A percentile compares a stretch with the other conserved stretches of the same genome.
Evolutionary conservation across 2,888 invertebrate species (phyloP).

Genomic region (Brenthis daphne): DNA sequence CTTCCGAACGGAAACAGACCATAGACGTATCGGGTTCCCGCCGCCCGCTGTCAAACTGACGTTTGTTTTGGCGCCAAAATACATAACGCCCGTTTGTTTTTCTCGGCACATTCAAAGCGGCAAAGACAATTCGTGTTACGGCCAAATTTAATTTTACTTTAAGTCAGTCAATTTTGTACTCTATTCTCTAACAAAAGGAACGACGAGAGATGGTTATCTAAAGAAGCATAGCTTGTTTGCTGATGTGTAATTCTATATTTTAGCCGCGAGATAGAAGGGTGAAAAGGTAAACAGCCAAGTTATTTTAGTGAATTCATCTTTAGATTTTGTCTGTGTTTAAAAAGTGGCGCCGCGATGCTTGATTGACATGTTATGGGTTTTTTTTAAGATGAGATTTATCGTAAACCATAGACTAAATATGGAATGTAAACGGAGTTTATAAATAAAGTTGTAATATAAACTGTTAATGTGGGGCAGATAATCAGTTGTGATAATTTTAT

Average conservation of each 20-base stretch:
- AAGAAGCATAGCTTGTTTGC: constrained; percentile 51
- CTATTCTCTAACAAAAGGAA: constrained; percentile 45
- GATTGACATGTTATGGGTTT: constrained; percentile 73
- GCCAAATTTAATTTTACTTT: constrained; percentile 41
- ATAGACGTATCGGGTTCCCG: constrained; percentile 75
- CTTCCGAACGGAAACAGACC: constrained; percentile 76
- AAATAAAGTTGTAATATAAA: constrained; percentile 34
- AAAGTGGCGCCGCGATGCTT: constrained; percentile 74
- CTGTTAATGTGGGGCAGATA: constrained; percentile 24
- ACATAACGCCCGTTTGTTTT: constrained; percentile 81
- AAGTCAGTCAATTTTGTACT: constrained; percentile 48
- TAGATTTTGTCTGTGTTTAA: constrained; percentile 63
- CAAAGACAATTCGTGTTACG: constrained; percentile 54
- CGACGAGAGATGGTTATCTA: constrained; percentile 18
- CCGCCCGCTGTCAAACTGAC: constrained; percentile 81
- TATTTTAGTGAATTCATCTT: constrained; percentile 79
- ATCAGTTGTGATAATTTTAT: constrained; percentile 17
- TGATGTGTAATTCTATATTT: constrained; percentile 79
- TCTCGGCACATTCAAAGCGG: constrained; percentile 69
- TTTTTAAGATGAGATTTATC: constrained; percentile 45
- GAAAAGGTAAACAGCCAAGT: constrained; percentile 78
- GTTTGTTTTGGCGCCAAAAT: constrained; percentile 82
- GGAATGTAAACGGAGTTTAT: constrained; percentile 34
- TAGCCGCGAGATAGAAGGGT: constrained; percentile 78
- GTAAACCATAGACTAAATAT: constrained; percentile 45